Percentiles rank a stretch among this genome's conserved stretches.
These are phyloP conservation scores for Drosophila melanosoma DNA, from an alignment of 2,888 invertebrate species.

Conservation along the genomic window DNA sequence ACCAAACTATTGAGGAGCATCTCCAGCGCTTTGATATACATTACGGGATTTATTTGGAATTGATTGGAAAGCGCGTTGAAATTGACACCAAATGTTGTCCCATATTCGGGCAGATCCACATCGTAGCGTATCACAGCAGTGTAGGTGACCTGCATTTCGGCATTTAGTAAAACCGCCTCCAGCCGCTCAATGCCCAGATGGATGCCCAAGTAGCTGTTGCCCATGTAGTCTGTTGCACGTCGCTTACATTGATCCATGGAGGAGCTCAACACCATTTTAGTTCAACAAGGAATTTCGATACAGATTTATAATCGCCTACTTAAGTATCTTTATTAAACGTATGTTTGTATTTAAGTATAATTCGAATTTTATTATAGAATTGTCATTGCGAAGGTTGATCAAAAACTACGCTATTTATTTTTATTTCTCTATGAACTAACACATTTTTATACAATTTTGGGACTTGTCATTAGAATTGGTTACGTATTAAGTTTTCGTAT, in stretches of 20 bases:
- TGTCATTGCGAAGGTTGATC: background rate
- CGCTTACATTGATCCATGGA: constrained; percentile 38
- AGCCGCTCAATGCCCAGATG: constrained; percentile 86
- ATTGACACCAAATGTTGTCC: constrained; percentile 86
- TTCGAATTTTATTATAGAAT: background rate
- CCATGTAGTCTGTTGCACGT: constrained; percentile 30
- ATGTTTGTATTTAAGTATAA: background rate
- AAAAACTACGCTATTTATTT: background rate
- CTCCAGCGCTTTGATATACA: constrained; percentile 98
- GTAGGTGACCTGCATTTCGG: constrained; percentile 89
- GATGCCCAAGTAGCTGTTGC: constrained; percentile 56
- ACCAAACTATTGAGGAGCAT: constrained; percentile 92
- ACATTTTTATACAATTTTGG: background rate
- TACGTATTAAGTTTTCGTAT: background rate
- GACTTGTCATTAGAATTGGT: background rate
- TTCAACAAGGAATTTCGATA: constrained; percentile 5
- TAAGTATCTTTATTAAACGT: background rate
- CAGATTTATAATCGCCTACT: background rate
- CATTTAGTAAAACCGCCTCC: constrained; percentile 92
- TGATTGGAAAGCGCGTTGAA: constrained; percentile 78
- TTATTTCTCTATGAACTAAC: background rate
- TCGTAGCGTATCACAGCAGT: constrained; percentile 94
- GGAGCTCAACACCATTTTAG: background rate
- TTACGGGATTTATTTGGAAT: constrained; percentile 90
- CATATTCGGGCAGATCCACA: constrained; percentile 94